Evolutionary conservation across 1,140 invertebrate genomes (phyloP).

Genomic region (Mycetomoellerius zeteki): DNA sequence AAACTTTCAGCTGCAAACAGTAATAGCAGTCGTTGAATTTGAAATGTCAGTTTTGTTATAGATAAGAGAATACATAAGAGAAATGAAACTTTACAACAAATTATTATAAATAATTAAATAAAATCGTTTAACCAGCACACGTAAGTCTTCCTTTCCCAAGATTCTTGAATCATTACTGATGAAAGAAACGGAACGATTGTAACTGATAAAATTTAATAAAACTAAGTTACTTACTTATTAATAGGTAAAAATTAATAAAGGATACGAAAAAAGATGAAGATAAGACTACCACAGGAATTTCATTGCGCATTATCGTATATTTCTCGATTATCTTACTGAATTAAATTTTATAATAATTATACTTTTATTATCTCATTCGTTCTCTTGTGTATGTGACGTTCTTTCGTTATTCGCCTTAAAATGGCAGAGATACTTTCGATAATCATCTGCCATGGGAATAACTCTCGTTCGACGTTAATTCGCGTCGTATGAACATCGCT

Average conservation of each 20-base stretch:
- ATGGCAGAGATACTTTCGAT: constrained; percentile 67
- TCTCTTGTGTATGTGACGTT: constrained; percentile 74
- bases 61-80: not conserved
- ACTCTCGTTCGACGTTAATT: constrained; percentile 64
- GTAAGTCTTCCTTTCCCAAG: not conserved
- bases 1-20: not conserved
- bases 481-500: constrained; percentile 67
- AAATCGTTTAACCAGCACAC: not conserved
- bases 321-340: constrained; percentile 85
- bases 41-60: not conserved
- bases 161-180: not conserved
- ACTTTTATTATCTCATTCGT: constrained; percentile 82
- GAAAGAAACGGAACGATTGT: not conserved
- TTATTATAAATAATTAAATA: constrained; percentile 14
- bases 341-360: constrained; percentile 85
- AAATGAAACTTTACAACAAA: not conserved
- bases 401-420: constrained; percentile 67
- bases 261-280: not conserved
- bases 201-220: not conserved
- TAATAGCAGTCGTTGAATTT: not conserved
- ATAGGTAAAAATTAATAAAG: not conserved
- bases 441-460: constrained; percentile 69
- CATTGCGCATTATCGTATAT: constrained; percentile 83
- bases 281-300: constrained; percentile 25
- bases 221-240: not conserved